phyloP scores from a whole-genome alignment of 2,113 vertebrate genomes.

The Bothrops jararaca region DNA sequence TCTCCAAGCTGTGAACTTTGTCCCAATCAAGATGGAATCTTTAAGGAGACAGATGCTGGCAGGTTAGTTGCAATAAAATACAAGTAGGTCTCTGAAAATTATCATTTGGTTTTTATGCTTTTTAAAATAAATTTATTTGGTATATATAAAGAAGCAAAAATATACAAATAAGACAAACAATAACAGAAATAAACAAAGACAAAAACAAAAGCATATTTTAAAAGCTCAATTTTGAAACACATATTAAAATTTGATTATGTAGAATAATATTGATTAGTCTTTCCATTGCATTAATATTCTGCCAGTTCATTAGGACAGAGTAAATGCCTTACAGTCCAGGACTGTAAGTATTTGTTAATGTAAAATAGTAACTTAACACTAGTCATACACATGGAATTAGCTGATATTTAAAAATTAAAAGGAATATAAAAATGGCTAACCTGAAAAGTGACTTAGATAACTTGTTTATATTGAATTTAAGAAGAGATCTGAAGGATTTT shows the following conservation, averaged over 20 bases:
- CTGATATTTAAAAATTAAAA: no score
- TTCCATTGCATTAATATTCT: background rate
- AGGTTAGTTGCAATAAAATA: conserved; percentile 72
- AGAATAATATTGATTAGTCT: background rate
- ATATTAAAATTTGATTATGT: background rate
- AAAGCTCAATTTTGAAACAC: background rate
- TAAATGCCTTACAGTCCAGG: background rate
- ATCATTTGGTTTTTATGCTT: background rate
- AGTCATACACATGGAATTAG: no score
- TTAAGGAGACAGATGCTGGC: conserved; percentile 97
- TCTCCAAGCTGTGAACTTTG: conserved; percentile 94
- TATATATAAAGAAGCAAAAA: background rate
- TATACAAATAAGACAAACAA: background rate
- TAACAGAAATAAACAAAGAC: background rate
- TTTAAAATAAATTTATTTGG: background rate
- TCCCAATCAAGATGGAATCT: conserved; percentile 97
- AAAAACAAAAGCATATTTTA: background rate
- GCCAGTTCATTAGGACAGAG: background rate
- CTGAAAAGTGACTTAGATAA: background rate
- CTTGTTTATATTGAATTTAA: background rate
- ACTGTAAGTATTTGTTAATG: background rate
- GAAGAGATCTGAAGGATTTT: background rate
- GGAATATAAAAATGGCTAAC: background rate
- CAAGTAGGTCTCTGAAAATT: background rate
- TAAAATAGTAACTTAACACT: background rate